Base-by-base conservation (phyloP, 2,888 invertebrate genomes). In the Muscina levida region DNA sequence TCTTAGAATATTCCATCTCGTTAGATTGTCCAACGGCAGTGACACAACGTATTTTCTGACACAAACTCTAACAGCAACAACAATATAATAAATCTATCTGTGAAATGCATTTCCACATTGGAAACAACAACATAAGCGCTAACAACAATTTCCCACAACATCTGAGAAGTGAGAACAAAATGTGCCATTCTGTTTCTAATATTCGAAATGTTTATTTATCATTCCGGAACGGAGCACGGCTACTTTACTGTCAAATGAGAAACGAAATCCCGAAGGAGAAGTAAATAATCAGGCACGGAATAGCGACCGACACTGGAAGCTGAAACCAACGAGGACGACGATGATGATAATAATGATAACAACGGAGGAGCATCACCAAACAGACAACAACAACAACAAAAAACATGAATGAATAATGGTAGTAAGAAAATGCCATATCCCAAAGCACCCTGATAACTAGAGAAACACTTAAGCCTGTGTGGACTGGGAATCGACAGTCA, bases 191-290 rank as follows among this genome's bases (percentile, higher is more conserved):
- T 19, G 17, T 59, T 57, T 39, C 59, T 37, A 22, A 42, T 59
- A 42, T 59, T 17, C 39, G 62, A n/a, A 68, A 59, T 68, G 48
- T 68, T 59, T 68, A 37, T 75, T 75, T 75, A 70, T 75, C 75
- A 70, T 44, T 75, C 53, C 44, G n/a, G 62, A 44, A 42, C 62
- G 51, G 39, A 22, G 11, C 26, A 68, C 62, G 51, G 53, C 70
- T 70, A 68, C 75, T 75, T 62, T 70, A 68, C 51, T 74, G 59
- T 53, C 59, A 75, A 68, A 26, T 62, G 19, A 17, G 22, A 39
- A 17, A 59, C 39, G 37, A 68, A 75, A 31, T 76, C 75, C 75
- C 75, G 22, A 65, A 65, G 75, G 70, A 70, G 37, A 74, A 19
- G 62, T 42, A 65, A 26, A 72, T 65, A 51, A 67, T 48, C 37